A percentile compares a stretch with the other conserved stretches of the same genome.
These are phyloP conservation scores for Aethes cnicana DNA, from an alignment of 2,888 invertebrate species.

Conservation along the genomic window DNA sequence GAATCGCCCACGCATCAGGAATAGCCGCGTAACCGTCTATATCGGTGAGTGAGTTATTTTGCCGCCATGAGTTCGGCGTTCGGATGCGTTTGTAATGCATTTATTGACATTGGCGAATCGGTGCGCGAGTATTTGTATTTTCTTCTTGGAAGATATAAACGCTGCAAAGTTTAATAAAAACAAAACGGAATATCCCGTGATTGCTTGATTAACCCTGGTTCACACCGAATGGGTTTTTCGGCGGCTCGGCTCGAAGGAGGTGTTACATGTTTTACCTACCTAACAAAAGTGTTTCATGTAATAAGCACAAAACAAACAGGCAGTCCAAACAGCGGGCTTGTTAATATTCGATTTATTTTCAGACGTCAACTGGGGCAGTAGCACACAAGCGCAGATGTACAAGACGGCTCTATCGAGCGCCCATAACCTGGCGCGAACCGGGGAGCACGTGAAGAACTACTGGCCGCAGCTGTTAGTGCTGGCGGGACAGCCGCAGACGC, in stretches of 20 bases:
- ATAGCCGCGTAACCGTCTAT: slow-evolving; percentile 34
- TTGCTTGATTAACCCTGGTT: no score
- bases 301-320: no score
- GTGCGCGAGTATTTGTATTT: no score
- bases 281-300: no score
- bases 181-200: no score
- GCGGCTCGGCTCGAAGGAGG: no score
- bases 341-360: slow-evolving; percentile 34
- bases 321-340: no score
- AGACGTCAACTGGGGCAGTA: slow-evolving; percentile 99
- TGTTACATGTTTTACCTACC: no score
- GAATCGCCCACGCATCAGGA: slow-evolving; percentile 19
- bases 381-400: slow-evolving; percentile 97
- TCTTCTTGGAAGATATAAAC: slow-evolving; percentile 8
- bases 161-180: no score
- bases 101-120: slow-evolving; percentile 9
- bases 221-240: no score
- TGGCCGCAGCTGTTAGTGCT: slow-evolving; percentile 94
- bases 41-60: slow-evolving; percentile 18
- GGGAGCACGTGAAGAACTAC: slow-evolving; percentile 99
- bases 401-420: slow-evolving; percentile 94
- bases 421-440: slow-evolving; percentile 89
- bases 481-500: slow-evolving; percentile 90
- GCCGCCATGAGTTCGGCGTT: slow-evolving; percentile 1
- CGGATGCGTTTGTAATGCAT: background rate